Percentiles rank a stretch among this genome's conserved stretches.
These are phyloP conservation scores for Chinchilla lanigera DNA, from an alignment of 2,113 vertebrate species.

Conservation along the genomic window DNA sequence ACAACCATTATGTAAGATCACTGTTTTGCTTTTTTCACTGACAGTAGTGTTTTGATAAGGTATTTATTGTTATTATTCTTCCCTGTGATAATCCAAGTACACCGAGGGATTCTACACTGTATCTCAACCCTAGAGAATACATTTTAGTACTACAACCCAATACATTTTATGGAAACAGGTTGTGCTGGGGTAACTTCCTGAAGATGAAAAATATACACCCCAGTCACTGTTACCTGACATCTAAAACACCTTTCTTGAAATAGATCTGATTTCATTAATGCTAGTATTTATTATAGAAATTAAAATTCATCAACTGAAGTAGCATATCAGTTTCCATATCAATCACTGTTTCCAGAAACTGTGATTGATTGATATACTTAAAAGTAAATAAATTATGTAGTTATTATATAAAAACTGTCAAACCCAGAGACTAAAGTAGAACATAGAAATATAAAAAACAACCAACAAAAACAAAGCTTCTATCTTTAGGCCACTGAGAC, in stretches of 20 bases:
- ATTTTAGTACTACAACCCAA: neutral
- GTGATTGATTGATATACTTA: neutral
- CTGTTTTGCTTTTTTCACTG: neutral
- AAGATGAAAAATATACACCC: constrained; percentile 1
- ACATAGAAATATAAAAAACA: neutral
- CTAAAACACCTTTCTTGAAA: constrained; percentile 2
- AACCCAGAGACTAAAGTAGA: neutral
- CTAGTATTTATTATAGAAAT: neutral
- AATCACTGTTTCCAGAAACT: neutral
- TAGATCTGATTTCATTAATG: neutral
- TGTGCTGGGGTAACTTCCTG: neutral
- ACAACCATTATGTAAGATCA: neutral
- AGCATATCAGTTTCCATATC: neutral
- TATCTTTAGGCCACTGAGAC: neutral
- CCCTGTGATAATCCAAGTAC: neutral
- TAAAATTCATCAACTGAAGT: constrained; percentile 40
- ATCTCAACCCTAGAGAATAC: neutral
- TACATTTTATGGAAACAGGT: neutral
- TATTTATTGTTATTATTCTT: neutral
- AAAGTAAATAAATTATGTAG: neutral
- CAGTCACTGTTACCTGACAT: neutral
- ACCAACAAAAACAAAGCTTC: neutral
- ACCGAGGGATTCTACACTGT: neutral
- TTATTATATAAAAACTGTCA: neutral
- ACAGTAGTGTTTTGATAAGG: constrained; percentile 15